Evolutionary conservation across 2,888 invertebrate genomes (phyloP), one percentile per base, ranked within the genome.

Genomic region (Heteropelma amictum): DNA sequence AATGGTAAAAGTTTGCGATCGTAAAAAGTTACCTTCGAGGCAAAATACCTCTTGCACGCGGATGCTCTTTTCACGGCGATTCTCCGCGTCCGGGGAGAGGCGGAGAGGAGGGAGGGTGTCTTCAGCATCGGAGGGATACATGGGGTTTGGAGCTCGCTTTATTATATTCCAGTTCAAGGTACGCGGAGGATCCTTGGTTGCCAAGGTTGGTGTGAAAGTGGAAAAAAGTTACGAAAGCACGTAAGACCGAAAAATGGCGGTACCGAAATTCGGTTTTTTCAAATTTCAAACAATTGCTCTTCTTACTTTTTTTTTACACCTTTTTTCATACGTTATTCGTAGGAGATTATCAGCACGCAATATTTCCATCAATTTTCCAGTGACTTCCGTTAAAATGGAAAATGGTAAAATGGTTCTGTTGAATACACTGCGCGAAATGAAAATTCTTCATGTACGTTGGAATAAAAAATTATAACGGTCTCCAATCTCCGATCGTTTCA

Each of bases 131-230:
- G 60, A 51, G 49, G 49, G 64, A 33, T n/a, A 17, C 26, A 19
- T 49, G 12, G n/a, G n/a, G n/a, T n/a, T n/a, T n/a, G n/a, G n/a
- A n/a, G n/a, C n/a, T n/a, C n/a, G n/a, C n/a, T n/a, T n/a, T n/a
- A n/a, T n/a, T n/a, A n/a, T 33, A 35, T 40, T 60, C 73, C 81
- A 82, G 88, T 84, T 87, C 86, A 87, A 87, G 80, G 83, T 85
- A 87, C 88, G 83, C 82, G 38, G 65, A 71, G 81, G 81, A 85
- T 86, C 87, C 87, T 86, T 85, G 86, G 82, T 74, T 81, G 80
- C 82, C 87, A 87, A 88, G 88, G 87, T 84, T 87, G 85, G 76
- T 78, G 75, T 73, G 78, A 82, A 84, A 81, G 83, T 84, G 82
- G 84, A 84, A 84, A 84, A 84, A 83, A 85, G 81, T 53, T 23